Evolutionary conservation across 2,113 vertebrate genomes (phyloP).

Genomic region (Astur gentilis): DNA sequence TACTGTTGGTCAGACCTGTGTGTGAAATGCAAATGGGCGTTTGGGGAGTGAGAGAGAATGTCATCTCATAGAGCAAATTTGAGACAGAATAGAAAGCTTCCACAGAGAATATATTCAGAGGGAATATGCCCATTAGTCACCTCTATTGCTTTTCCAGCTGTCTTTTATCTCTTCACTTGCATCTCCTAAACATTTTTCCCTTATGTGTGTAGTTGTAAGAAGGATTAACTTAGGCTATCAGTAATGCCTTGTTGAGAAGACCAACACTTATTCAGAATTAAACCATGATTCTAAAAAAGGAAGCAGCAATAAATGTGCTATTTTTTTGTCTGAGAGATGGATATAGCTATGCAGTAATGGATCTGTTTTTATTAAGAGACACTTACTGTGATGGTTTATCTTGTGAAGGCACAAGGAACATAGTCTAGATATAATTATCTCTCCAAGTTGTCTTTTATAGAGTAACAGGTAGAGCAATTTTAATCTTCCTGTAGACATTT

Average conservation of each 20-base stretch:
- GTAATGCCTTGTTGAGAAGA: not conserved
- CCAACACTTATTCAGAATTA: not conserved
- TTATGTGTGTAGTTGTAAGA: not conserved
- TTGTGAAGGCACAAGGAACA: not conserved
- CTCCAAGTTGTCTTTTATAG: not conserved
- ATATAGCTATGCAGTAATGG: not conserved
- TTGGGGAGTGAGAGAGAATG: not conserved
- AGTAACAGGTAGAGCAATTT: not conserved
- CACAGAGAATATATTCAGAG: not conserved
- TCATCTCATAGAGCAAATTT: not conserved
- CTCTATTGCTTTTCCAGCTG: not conserved
- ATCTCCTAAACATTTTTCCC: not conserved
- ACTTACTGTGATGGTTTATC: not conserved
- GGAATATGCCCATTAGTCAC: not conserved
- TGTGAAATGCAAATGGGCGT: not conserved
- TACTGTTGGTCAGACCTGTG: conserved; percentile 18
- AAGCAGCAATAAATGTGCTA: not conserved
- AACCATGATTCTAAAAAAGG: not conserved
- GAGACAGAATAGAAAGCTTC: not conserved
- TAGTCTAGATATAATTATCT: not conserved
- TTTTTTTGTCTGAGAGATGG: not conserved
- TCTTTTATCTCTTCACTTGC: not conserved
- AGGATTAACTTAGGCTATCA: not conserved
- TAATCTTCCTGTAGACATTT: not conserved
- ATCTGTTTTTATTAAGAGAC: not conserved